Percentiles rank a stretch among this genome's conserved stretches.
Evolutionary conservation across 1,140 invertebrate genomes (phyloP).

Genomic region (Bilobella aurantiaca): DNA sequence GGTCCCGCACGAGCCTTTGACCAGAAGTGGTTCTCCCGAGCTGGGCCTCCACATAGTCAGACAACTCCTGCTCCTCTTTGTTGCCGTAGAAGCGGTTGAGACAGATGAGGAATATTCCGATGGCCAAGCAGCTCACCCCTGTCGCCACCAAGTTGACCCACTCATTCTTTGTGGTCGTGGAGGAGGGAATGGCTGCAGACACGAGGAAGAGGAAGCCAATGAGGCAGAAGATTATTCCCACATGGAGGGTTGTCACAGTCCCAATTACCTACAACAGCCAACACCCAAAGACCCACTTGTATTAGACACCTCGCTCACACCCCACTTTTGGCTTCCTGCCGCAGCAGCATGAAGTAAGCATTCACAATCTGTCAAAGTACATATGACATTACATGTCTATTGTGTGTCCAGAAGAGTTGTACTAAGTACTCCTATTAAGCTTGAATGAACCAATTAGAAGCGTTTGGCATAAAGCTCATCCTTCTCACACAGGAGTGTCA

Average conservation of each 20-base stretch:
- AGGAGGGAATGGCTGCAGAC: conserved; percentile 50
- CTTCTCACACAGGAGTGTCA: too few relatives aligned
- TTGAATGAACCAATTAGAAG: too few relatives aligned
- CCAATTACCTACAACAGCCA: conserved; percentile 66
- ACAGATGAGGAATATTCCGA: conserved; percentile 63
- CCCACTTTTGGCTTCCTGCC: too few relatives aligned
- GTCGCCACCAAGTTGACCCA: neutral
- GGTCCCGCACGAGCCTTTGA: conserved; percentile 54
- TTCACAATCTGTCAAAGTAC: too few relatives aligned
- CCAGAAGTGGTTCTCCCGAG: conserved; percentile 67
- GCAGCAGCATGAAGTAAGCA: too few relatives aligned
- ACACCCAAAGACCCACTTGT: too few relatives aligned
- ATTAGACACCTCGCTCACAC: too few relatives aligned
- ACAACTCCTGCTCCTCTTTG: conserved; percentile 68
- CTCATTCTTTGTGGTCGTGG: neutral
- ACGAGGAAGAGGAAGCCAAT: conserved; percentile 66
- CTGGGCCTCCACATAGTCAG: conserved; percentile 68
- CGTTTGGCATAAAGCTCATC: too few relatives aligned
- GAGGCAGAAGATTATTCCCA: conserved; percentile 73
- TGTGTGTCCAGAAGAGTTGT: too few relatives aligned
- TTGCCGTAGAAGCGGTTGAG: conserved; percentile 65
- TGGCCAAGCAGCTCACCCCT: conserved; percentile 57
- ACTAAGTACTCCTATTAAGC: too few relatives aligned
- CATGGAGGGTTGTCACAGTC: conserved; percentile 73
- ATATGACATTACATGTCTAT: too few relatives aligned